Evolutionary conservation across 1,140 invertebrate species (phyloP).

Genomic region (Macrobrachium rosenbergii): DNA sequence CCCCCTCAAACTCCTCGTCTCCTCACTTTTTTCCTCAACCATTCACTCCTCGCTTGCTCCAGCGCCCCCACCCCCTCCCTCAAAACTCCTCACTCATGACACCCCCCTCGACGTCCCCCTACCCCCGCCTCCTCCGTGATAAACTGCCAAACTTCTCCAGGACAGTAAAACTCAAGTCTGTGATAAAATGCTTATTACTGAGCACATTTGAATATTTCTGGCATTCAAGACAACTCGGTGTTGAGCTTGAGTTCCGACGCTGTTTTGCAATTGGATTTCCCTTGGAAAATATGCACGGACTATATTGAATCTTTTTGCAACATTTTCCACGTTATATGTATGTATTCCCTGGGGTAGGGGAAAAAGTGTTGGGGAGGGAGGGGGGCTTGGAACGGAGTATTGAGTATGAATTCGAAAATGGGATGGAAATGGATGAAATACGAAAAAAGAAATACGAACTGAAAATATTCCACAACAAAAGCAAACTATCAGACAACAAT

Average conservation of each 20-base stretch:
- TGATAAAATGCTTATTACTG: slow-evolving; percentile 42
- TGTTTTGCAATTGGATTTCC: slow-evolving; percentile 7
- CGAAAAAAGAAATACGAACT: not conserved
- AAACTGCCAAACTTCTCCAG: not conserved
- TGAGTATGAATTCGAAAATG: not conserved
- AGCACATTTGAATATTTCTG: slow-evolving; percentile 31
- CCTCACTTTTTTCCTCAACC: not conserved
- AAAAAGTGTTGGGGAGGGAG: no score
- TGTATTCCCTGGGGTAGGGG: no score
- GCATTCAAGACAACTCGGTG: slow-evolving; percentile 1
- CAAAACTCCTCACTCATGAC: not conserved
- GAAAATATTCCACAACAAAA: no score
- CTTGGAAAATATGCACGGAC: not conserved
- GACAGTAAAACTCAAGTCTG: not conserved
- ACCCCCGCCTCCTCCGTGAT: not conserved
- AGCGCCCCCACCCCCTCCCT: not conserved
- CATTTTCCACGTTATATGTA: no score
- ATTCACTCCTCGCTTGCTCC: not conserved
- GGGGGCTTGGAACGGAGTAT: not conserved
- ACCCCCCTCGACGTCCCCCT: not conserved
- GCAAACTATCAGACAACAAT: not conserved
- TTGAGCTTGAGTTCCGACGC: not conserved
- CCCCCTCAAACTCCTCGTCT: not conserved
- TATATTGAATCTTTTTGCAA: not conserved
- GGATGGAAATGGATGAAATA: not conserved